Conservation (phyloP, 2,113 vertebrate genomes). For the Stigmatopora argus region DNA sequence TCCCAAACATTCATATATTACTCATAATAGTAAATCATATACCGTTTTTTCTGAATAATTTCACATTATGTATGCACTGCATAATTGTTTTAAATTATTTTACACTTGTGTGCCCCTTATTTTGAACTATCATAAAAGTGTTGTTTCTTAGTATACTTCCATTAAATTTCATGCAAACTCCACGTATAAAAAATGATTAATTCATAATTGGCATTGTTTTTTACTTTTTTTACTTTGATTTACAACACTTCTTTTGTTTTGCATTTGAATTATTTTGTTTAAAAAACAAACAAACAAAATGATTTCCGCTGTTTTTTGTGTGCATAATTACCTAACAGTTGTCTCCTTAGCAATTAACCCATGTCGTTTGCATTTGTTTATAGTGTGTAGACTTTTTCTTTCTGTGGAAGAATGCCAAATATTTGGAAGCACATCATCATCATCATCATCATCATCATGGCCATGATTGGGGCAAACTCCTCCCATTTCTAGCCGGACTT, state of each 20-base stretch:
- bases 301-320: background rate
- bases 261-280: background rate
- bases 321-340: constrained; percentile 55
- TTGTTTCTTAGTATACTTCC: no score
- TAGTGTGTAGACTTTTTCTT: constrained; percentile 34
- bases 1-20: no score
- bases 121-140: no score
- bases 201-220: no score
- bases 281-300: background rate
- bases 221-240: no score
- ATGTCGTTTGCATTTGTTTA: background rate
- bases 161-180: no score
- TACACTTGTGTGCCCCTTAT: no score
- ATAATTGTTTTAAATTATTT: no score
- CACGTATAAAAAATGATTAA: no score
- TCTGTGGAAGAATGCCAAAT: constrained; percentile 46
- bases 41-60: no score
- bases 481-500: constrained; percentile 76
- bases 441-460: constrained; percentile 47
- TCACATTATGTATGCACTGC: no score
- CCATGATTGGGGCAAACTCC: constrained; percentile 67
- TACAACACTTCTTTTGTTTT: background rate
- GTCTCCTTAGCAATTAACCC: background rate
- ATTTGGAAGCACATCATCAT: background rate
- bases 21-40: no score